A percentile compares a stretch with the other conserved stretches of the same genome.
Conservation (phyloP, 2,113 vertebrate genomes). For the Syrrhaptes paradoxus region DNA sequence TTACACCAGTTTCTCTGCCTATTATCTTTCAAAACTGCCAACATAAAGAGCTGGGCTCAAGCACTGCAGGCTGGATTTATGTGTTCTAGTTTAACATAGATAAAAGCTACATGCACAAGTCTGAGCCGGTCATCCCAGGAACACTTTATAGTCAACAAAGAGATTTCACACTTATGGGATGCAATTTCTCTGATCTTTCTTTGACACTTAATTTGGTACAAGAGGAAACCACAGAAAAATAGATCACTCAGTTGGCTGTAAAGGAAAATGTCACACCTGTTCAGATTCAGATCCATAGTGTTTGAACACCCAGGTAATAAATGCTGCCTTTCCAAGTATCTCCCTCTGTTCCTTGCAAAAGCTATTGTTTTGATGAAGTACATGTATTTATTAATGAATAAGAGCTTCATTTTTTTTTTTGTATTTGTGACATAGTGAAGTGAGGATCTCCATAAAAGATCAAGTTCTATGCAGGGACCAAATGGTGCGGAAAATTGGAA, state of each 20-base stretch:
- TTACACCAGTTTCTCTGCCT: not conserved
- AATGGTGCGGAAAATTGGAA: not conserved
- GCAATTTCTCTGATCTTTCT: not conserved
- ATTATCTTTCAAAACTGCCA: not conserved
- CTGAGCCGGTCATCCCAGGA: not conserved
- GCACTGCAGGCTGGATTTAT: not conserved
- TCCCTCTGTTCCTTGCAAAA: not conserved
- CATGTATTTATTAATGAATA: not conserved
- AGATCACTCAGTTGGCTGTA: not conserved
- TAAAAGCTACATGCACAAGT: not conserved
- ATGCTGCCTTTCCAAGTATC: not conserved
- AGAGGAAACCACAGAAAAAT: not conserved
- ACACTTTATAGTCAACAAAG: not conserved
- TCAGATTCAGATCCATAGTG: not conserved
- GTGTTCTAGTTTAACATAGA: not conserved
- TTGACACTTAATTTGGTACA: not conserved
- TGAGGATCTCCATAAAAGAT: fast-evolving
- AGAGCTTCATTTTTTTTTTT: not conserved
- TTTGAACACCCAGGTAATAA: not conserved
- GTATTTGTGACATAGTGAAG: not conserved
- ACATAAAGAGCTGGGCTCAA: not conserved
- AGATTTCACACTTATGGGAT: not conserved
- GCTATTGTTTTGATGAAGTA: not conserved
- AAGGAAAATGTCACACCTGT: not conserved
- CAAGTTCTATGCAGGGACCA: not conserved